A percentile compares a stretch with the other conserved stretches of the same genome.
Conservation (phyloP, 2,888 invertebrate genomes). For the Eilema griseolum region DNA sequence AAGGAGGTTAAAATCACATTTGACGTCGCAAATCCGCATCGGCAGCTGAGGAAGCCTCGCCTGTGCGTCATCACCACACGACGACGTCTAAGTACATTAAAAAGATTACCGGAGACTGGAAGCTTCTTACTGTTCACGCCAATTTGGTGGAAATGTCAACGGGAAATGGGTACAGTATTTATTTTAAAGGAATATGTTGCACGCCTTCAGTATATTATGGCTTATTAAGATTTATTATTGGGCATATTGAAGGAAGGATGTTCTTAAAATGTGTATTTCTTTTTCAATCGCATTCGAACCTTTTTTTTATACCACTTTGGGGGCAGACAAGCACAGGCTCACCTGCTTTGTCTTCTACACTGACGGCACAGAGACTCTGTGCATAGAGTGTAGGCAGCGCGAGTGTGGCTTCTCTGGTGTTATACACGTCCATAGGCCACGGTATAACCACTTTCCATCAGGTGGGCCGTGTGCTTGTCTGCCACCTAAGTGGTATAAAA, state of each 20-base stretch:
- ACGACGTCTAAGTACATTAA: conserved; percentile 37
- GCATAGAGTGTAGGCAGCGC: too few relatives aligned
- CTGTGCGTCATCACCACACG: conserved; percentile 33
- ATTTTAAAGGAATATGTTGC: neutral
- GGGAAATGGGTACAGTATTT: neutral
- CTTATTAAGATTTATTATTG: neutral
- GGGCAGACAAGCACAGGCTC: too few relatives aligned
- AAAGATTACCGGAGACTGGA: conserved; percentile 38
- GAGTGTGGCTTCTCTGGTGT: too few relatives aligned
- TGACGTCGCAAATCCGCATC: conserved; percentile 44
- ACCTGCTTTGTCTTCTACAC: too few relatives aligned
- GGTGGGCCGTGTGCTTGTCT: too few relatives aligned
- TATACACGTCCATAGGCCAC: too few relatives aligned
- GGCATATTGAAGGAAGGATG: neutral
- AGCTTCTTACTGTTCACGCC: conserved; percentile 39
- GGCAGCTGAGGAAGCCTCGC: conserved; percentile 41
- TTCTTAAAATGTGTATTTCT: too few relatives aligned
- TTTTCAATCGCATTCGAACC: too few relatives aligned
- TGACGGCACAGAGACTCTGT: too few relatives aligned
- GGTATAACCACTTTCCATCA: too few relatives aligned
- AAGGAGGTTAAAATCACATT: conserved; percentile 48
- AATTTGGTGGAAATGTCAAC: conserved; percentile 30
- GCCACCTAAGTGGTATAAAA: too few relatives aligned
- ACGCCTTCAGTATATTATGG: neutral
- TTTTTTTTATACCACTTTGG: too few relatives aligned